Base-by-base conservation (phyloP, 2,797 vertebrate genomes). In the Oreochromis grahami region DNA sequence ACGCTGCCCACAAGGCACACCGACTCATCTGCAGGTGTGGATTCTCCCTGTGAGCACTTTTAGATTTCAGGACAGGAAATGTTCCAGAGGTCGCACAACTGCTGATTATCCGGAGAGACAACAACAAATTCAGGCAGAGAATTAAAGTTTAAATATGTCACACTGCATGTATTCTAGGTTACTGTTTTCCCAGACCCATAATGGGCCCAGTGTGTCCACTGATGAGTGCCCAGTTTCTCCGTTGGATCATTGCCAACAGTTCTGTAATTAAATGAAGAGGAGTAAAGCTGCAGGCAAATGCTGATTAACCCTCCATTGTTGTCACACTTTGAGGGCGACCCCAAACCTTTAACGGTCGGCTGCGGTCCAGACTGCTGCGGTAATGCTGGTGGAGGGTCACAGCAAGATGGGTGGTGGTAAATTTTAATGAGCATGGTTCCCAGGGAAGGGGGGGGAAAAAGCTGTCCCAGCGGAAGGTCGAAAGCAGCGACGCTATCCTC, bases 341-440 rank as follows among this genome's bases (percentile, higher is more conserved):
- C 9, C 34, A 7, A 63, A 70, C 2, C 15, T 48, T 48, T 26
- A 58, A 60, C 11, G 9, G 41, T n/a, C 89, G 93, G 90, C 86
- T 3, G 5, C 0, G 0, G 12, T 80, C 88, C 89, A 90, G 53
- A 80, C 65, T 41, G 79, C 50, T 2, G 8, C 36, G 51, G 88
- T 83, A 88, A 83, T 24, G 81, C 7, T 15, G 76, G 5, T 26
- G 76, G 48, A 79, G 84, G 78, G 55, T 63, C 48, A 2, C 52
- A 43, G n/a, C 24, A 8, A n/a, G 82, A 63, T n/a, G 76, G 74
- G 50, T n/a, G 29, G 45, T 12, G 80, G 1, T 45, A 51, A 5
- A 36, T 79, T 84, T 86, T 93, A 94, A 94, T 93, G 90, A 93
- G 90, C 6, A 56, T 6, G 55, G 86, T 92, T 93, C 92, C 91